phyloP scores from a whole-genome alignment of 2,888 invertebrate species.

The Nephrocerus scutellatus region DNA sequence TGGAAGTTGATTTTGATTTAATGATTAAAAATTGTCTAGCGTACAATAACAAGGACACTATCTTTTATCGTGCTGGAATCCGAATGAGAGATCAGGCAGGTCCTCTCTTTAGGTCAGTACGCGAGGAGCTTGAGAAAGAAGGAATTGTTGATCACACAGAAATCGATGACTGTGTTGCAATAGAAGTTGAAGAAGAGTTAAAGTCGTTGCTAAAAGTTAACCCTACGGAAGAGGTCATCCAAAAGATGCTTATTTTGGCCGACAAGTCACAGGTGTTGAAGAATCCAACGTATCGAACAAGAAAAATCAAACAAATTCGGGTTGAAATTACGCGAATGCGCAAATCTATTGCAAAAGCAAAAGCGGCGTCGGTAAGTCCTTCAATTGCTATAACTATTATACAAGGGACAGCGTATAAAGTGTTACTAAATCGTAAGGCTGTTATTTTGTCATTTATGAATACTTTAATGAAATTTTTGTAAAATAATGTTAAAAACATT shows the following conservation, averaged over 20 bases:
- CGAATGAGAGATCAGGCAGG: conserved; percentile 86
- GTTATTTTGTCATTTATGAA: too few species aligned
- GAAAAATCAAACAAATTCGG: conserved; percentile 54
- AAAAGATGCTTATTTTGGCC: conserved; percentile 54
- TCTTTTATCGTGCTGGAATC: conserved; percentile 84
- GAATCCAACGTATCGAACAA: conserved; percentile 53
- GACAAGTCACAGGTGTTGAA: conserved; percentile 58
- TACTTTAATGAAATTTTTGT: too few species aligned
- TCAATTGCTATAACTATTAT: too few species aligned
- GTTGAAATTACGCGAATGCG: conserved; percentile 54
- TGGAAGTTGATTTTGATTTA: conserved; percentile 86
- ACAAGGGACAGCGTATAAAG: background rate
- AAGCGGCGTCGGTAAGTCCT: conserved; percentile 35
- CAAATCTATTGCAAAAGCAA: conserved; percentile 41
- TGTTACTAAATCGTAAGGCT: background rate
- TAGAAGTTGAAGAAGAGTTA: conserved; percentile 53
- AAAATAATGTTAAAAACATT: too few species aligned
- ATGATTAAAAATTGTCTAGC: conserved; percentile 94
- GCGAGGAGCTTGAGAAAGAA: conserved; percentile 57
- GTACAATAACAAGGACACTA: conserved; percentile 92
- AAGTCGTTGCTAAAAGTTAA: conserved; percentile 43
- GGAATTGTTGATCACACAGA: conserved; percentile 46
- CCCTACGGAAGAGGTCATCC: conserved; percentile 39
- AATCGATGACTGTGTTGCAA: conserved; percentile 49
- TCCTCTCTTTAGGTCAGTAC: conserved; percentile 68